Conservation (phyloP, 30 jellyfish, hydroid and myxozoan species). For the Aurelia aurita complex sp. Pacific region DNA sequence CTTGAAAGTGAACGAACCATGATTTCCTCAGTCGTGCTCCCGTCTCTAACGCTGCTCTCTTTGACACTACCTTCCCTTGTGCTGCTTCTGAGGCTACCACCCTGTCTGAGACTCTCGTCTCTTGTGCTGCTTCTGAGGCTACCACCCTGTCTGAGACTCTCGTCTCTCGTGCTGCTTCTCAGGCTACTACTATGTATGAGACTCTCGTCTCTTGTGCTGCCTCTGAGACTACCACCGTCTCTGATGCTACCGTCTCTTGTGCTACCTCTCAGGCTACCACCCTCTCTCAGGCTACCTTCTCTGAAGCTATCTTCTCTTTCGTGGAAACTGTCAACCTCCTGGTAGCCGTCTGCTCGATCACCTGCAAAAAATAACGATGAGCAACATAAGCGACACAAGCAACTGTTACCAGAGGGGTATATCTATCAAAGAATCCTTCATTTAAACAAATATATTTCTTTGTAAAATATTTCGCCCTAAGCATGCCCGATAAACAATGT, state of each 20-base stretch:
- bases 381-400: too few species aligned
- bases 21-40: conserved; percentile 47
- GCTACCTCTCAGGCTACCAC: not conserved
- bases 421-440: too few species aligned
- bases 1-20: conserved; percentile 45
- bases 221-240: not conserved
- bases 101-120: not conserved
- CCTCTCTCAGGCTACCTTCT: conserved; percentile 6
- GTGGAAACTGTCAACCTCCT: not conserved
- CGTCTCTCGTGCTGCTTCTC: conserved; percentile 1
- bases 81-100: not conserved
- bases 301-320: conserved; percentile 20
- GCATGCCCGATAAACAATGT: too few species aligned
- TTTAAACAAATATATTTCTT: too few species aligned
- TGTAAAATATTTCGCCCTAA: too few species aligned
- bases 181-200: not conserved
- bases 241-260: conserved; percentile 3
- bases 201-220: conserved; percentile 2
- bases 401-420: too few species aligned
- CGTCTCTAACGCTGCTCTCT: conserved; percentile 25
- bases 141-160: not conserved
- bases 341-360: conserved; percentile 32
- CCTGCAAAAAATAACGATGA: not conserved
- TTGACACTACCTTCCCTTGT: conserved; percentile 1
- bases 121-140: not conserved